Evolutionary conservation across 2,888 invertebrate species (phyloP), one percentile per base, ranked within the genome.

Genomic region (Coleophora deauratella): DNA sequence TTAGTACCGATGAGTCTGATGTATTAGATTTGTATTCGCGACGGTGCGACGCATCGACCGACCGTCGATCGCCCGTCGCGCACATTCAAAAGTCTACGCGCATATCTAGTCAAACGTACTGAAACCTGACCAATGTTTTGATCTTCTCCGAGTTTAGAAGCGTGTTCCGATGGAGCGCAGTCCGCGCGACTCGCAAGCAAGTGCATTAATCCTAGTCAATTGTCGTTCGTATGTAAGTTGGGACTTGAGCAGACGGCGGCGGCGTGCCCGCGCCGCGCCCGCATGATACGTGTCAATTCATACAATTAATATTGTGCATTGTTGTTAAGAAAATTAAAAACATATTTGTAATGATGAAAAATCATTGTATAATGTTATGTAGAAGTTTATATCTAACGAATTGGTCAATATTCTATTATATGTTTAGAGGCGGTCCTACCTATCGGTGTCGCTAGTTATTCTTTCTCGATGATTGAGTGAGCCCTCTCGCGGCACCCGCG

Each of bases 171-270:
- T 53, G 56, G 59, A 61, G 65, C 54, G 67, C 59, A 57, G 62
- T 21, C 51, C 59, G 59, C 57, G 54, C 54, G 55, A 21, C 21
- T 21, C 21, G 21, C 21, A 59, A 63, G 68, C 71, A 62, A 72
- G 77, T 67, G 79, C 77, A 70, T 66, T 66, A 65, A 70, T 77
- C 71, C 84, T 85, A 85, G 84, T 85, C 84, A 85, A 85, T 85
- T 85, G 84, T 84, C 81, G 72, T 71, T 79, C 68, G 81, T 74
- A 62, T 69, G 73, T 79, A 72, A 71, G 73, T 63, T 59, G 66
- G 51, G 45, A 46, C 46, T 44, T 10, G 31, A 31, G 32, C 6
- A 3, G 33, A 14, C n/a, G 14, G 21, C 11, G 9, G 38, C 12
- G 33, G 12, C 27, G 28, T n/a, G 28, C 10, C 27, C 30, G 15